These are phyloP conservation scores for Galeopsomyia nigrocyanea DNA, from an alignment of 2,888 invertebrate genomes.

Conservation along the genomic window DNA sequence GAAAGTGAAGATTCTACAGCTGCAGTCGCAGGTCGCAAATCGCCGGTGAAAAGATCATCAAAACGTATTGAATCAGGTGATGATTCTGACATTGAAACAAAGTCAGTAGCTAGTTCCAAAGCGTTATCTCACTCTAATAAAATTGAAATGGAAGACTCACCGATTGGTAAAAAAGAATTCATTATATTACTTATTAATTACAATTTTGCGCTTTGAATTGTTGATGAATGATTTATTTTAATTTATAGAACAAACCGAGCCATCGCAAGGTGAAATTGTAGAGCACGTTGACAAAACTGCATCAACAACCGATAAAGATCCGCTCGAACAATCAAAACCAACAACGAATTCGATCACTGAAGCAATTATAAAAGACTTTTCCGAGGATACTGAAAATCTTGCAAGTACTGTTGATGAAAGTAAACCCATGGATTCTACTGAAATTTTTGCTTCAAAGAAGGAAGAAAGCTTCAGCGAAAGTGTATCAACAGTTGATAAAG, in stretches of 20 bases:
- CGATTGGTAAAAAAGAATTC: too few relatives aligned
- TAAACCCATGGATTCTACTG: background rate
- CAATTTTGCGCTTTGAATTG: too few relatives aligned
- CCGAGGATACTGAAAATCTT: slow-evolving; percentile 15
- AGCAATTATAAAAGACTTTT: slow-evolving; percentile 35
- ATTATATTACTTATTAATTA: too few relatives aligned
- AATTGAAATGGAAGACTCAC: too few relatives aligned
- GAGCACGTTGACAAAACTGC: background rate
- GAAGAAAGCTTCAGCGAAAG: background rate
- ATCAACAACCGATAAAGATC: background rate
- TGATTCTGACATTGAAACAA: slow-evolving; percentile 19
- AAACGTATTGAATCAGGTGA: background rate
- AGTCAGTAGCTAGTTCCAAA: slow-evolving; percentile 3
- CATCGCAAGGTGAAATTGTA: background rate
- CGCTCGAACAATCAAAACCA: slow-evolving; percentile 14
- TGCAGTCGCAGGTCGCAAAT: background rate
- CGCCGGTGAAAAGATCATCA: background rate
- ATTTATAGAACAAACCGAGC: background rate
- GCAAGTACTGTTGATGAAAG: too few relatives aligned
- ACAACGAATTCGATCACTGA: background rate
- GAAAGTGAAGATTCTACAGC: too few relatives aligned
- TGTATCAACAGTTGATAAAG: background rate
- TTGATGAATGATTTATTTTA: too few relatives aligned
- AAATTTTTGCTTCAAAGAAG: background rate
- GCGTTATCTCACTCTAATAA: too few relatives aligned